These are phyloP conservation scores for Agrenia bidenticulata DNA, from an alignment of 2,888 invertebrate species.

Conservation along the genomic window DNA sequence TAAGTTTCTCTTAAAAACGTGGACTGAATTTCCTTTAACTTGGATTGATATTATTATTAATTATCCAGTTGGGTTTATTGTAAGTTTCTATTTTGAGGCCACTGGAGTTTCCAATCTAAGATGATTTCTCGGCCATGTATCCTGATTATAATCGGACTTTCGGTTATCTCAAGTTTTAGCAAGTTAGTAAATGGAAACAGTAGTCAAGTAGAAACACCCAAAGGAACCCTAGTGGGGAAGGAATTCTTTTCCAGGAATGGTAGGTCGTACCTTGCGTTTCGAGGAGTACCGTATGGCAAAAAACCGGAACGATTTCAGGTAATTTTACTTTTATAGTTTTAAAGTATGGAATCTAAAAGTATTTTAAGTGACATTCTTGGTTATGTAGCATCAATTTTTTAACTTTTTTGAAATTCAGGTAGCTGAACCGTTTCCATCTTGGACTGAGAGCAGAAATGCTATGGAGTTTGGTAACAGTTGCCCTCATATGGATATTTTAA, in stretches of 20 bases:
- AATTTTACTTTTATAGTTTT: not conserved
- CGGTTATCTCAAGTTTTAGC: too few species aligned
- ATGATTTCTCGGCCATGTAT: too few species aligned
- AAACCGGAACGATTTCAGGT: constrained; percentile 30
- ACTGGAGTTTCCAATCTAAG: too few species aligned
- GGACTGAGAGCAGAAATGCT: constrained; percentile 23
- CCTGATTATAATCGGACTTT: not conserved
- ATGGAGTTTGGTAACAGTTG: constrained; percentile 25
- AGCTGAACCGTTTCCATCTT: constrained; percentile 6
- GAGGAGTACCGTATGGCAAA: constrained; percentile 29
- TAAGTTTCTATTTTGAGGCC: too few species aligned
- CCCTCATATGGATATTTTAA: constrained; percentile 16
- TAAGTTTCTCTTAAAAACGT: too few species aligned
- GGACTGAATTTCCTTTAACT: too few species aligned
- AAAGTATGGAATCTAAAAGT: not conserved
- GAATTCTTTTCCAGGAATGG: constrained; percentile 21
- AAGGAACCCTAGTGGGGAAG: constrained; percentile 28
- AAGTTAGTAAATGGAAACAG: too few species aligned
- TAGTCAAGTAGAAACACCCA: constrained; percentile 16
- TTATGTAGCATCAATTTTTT: too few species aligned
- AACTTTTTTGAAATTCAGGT: constrained; percentile 12
- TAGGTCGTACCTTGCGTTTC: constrained; percentile 19
- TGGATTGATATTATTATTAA: too few species aligned
- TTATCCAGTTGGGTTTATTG: too few species aligned
- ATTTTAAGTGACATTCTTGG: too few species aligned